A percentile compares a stretch with the other conserved stretches of the same genome.
Evolutionary conservation across 92 coral and sea anemone genomes (phyloP).

Genomic region (Heteractis magnifica): DNA sequence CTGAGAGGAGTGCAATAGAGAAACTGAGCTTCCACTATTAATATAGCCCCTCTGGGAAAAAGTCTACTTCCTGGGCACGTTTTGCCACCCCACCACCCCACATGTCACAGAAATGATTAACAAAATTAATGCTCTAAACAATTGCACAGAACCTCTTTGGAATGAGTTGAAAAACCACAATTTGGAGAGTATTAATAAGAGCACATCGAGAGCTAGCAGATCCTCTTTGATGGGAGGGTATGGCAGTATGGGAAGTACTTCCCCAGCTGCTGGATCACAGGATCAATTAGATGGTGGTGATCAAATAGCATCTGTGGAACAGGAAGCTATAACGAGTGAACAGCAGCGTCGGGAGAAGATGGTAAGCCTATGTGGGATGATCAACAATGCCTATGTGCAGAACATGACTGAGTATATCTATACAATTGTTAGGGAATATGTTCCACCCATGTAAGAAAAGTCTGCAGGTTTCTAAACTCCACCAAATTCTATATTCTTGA

Average conservation of each 20-base stretch:
- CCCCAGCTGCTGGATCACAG: background rate
- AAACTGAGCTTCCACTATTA: no score
- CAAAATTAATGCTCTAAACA: no score
- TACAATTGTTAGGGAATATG: no score
- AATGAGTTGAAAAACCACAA: constrained; percentile 28
- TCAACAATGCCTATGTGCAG: background rate
- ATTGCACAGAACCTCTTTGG: constrained; percentile 31
- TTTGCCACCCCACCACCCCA: no score
- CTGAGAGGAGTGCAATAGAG: no score
- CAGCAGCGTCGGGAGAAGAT: background rate
- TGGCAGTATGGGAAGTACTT: constrained; percentile 31
- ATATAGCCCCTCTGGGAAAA: no score
- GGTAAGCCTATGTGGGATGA: background rate
- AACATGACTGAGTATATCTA: background rate
- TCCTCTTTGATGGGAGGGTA: constrained; percentile 17
- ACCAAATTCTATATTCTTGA: no score
- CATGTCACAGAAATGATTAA: no score
- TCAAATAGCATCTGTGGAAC: background rate
- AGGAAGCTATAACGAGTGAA: background rate
- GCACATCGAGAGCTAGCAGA: background rate
- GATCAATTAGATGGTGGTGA: constrained; percentile 7
- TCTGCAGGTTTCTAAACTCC: no score
- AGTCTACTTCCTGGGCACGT: no score
- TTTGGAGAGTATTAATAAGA: no score
- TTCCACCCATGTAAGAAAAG: no score